Base-by-base conservation (phyloP, 2,113 vertebrate species). In the Catharus bicknelli region DNA sequence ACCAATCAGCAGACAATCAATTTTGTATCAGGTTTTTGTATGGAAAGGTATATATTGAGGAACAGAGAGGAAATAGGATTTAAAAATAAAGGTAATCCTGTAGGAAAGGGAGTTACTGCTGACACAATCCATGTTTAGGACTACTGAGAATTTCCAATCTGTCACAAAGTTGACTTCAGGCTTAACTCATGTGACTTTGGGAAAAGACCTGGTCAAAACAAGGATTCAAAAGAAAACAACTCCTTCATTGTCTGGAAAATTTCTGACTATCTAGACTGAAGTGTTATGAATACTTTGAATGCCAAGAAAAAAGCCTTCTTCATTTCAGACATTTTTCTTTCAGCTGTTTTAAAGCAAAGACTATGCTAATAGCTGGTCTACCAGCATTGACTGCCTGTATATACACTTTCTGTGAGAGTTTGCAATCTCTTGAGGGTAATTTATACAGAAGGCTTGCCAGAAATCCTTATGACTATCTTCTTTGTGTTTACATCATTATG, bases 401-500 rank as follows among this genome's bases (percentile, higher is more conserved):
- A 67, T 34, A 88, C 10, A 36, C 21, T 45, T 81, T 84, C 82
- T 90, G 25, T 0, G 1, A 90, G 25, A 69, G n/a, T 14, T 36
- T 86, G 20, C 21, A 68, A 10, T 48, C 55, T 77, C 73, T 86
- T 74, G 81, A 77, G 73, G 10, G 36, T 73, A 86, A 89, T 81
- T 84, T 77, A 68, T 64, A 77, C 8, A 0, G 4, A 68, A 77
- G 16, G 21, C 36, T 87, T 93, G n/a, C 50, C 59, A 81, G 85
- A 93, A 93, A 74, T 25, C 7, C 36, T 73, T 77, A 59, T 54
- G 48, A 88, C 22, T 72, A 21, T 51, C 26, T 83, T 68, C 43
- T 89, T 83, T 59, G 36, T 86, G 82, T 86, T 93, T 91, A 91
- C 38, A 69, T 69, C 68, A 77, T 77, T 64, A 84, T 61, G 74